phyloP scores from a whole-genome alignment of 2,113 vertebrate species.

The Lutjanus erythropterus region DNA sequence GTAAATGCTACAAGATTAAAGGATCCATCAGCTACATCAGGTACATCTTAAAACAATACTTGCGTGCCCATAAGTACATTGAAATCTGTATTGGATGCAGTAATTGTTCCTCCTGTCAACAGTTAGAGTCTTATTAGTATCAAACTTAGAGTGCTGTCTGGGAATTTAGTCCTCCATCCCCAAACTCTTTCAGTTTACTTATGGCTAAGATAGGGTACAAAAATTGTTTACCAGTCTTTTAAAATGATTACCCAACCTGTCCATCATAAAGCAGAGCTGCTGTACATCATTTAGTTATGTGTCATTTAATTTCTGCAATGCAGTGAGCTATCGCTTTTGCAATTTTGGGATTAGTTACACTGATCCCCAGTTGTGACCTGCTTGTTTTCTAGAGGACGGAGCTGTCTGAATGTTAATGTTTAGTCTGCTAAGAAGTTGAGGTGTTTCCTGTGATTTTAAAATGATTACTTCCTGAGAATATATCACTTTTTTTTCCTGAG shows the following conservation, averaged over 20 bases:
- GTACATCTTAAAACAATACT: not conserved
- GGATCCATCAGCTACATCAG: not conserved
- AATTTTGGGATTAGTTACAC: too few species aligned
- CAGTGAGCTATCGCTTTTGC: too few species aligned
- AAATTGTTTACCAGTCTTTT: not conserved
- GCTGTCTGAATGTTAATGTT: too few species aligned
- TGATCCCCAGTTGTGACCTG: too few species aligned
- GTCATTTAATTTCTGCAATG: not conserved
- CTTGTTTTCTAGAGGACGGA: too few species aligned
- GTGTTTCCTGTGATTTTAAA: too few species aligned
- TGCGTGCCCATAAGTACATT: not conserved
- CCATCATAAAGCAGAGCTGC: not conserved
- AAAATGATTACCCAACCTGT: too few species aligned
- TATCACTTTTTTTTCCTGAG: not conserved
- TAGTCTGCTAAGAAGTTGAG: too few species aligned
- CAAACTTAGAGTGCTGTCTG: not conserved
- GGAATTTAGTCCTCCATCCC: too few species aligned
- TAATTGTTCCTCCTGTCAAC: not conserved
- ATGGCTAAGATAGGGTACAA: too few species aligned
- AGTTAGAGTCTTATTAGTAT: not conserved
- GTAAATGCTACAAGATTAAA: not conserved
- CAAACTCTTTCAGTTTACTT: too few species aligned
- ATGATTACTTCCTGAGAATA: not conserved
- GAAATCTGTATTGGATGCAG: not conserved
- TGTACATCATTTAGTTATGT: not conserved